phyloP scores from a whole-genome alignment of 2,797 vertebrate genomes.

The Vultur gryphus region DNA sequence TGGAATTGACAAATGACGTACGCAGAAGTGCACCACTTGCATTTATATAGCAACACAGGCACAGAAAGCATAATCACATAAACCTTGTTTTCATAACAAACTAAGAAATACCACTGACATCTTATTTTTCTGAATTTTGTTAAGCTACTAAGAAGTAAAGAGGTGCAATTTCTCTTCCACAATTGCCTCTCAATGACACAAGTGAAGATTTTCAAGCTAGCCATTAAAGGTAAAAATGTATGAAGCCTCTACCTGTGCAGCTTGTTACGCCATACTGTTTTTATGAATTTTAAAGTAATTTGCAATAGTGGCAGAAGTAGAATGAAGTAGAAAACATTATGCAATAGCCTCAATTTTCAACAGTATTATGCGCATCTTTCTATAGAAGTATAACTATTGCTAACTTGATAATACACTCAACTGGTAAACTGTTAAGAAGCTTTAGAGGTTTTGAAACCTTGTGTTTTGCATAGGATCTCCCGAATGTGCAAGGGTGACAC shows the following conservation, averaged over 20 bases:
- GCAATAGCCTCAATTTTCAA: background rate
- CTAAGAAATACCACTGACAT: background rate
- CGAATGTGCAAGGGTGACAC: background rate
- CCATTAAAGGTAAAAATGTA: constrained; percentile 18
- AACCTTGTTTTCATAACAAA: background rate
- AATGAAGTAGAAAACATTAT: background rate
- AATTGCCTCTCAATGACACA: constrained; percentile 32
- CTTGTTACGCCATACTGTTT: background rate
- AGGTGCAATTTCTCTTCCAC: constrained; percentile 25
- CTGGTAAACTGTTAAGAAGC: background rate
- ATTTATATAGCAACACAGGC: background rate
- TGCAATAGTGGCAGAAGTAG: background rate
- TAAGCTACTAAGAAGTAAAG: constrained; percentile 22
- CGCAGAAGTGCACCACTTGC: background rate
- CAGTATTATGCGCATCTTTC: background rate
- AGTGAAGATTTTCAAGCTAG: constrained; percentile 37
- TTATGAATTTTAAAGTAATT: constrained; percentile 18
- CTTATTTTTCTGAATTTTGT: background rate
- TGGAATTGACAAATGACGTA: background rate
- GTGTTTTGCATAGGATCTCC: constrained; percentile 3
- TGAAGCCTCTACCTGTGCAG: background rate
- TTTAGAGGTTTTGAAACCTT: constrained; percentile 2
- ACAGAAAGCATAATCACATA: background rate
- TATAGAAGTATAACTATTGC: background rate
- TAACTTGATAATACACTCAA: constrained; percentile 9